Conservation (phyloP, 2,888 invertebrate species). For the Drosophila kokeensis region DNA sequence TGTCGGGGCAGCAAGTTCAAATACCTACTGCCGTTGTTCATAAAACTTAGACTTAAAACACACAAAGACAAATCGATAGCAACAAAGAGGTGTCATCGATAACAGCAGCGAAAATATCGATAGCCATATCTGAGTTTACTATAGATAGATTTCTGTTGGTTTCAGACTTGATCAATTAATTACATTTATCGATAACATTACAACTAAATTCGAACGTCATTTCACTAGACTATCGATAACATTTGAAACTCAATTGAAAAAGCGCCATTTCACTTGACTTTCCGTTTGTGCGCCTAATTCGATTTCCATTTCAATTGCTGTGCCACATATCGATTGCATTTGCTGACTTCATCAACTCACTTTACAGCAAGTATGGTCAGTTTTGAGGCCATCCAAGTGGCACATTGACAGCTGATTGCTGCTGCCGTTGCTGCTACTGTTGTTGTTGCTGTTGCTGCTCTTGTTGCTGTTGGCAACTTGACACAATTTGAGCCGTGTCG, state of each 20-base stretch:
- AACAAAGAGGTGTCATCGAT: neutral
- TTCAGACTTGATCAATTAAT: neutral
- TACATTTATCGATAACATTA: neutral
- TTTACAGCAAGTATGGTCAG: conserved; percentile 61
- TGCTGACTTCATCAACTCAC: conserved; percentile 62
- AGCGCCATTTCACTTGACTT: conserved; percentile 33
- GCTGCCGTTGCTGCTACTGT: conserved; percentile 31
- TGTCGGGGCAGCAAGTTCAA: neutral
- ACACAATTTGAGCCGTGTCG: conserved; percentile 68
- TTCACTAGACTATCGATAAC: conserved; percentile 8
- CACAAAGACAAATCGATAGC: neutral
- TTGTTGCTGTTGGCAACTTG: conserved; percentile 65
- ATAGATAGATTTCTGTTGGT: neutral
- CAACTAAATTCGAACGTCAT: neutral
- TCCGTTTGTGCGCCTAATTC: conserved; percentile 37
- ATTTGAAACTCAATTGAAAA: conserved; percentile 7
- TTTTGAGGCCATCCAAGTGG: conserved; percentile 69
- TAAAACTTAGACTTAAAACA: neutral
- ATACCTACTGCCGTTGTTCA: neutral
- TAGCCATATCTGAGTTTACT: neutral
- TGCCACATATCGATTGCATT: conserved; percentile 51
- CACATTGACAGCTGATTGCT: conserved; percentile 69
- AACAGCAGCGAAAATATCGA: conserved; percentile 4
- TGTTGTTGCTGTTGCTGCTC: conserved; percentile 20
- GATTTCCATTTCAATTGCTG: conserved; percentile 46